phyloP scores from a whole-genome alignment of 2,888 invertebrate genomes.

The Malthinus flaveolus region DNA sequence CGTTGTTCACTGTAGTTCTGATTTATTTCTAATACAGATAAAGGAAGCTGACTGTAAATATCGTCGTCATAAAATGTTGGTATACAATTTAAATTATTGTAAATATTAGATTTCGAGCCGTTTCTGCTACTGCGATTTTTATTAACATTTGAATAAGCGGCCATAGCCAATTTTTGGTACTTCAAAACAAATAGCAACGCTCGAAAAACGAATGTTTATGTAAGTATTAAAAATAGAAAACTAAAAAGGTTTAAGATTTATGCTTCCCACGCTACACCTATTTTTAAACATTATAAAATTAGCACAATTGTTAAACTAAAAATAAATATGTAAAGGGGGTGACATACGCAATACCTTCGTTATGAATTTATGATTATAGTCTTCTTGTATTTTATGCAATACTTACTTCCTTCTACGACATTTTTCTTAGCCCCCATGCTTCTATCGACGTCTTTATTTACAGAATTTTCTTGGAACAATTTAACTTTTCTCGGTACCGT shows the following conservation, averaged over 20 bases:
- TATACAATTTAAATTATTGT: constrained; percentile 6
- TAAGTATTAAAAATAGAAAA: constrained; percentile 34
- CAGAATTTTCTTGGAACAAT: constrained; percentile 32
- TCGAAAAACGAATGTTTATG: constrained; percentile 10
- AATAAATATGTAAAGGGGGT: too few species aligned
- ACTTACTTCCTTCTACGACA: constrained; percentile 16
- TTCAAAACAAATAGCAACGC: too few species aligned
- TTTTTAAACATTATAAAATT: constrained; percentile 16
- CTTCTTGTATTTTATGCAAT: too few species aligned
- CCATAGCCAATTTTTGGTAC: too few species aligned
- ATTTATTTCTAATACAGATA: constrained; percentile 53
- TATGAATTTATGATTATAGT: too few species aligned
- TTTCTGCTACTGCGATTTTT: background rate
- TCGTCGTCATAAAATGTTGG: constrained; percentile 37
- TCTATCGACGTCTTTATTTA: constrained; percentile 39
- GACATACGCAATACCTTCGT: too few species aligned
- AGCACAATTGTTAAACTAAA: background rate
- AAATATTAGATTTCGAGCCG: constrained; percentile 1
- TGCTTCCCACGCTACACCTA: constrained; percentile 21
- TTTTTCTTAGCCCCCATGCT: constrained; percentile 21
- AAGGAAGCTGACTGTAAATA: constrained; percentile 48
- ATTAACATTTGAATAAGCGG: too few species aligned
- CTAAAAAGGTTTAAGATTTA: constrained; percentile 34
- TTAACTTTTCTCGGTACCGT: constrained; percentile 45
- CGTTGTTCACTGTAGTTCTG: constrained; percentile 41